These are phyloP conservation scores for Rhagophthalmus giganteus DNA, from an alignment of 2,888 invertebrate species.

Conservation along the genomic window DNA sequence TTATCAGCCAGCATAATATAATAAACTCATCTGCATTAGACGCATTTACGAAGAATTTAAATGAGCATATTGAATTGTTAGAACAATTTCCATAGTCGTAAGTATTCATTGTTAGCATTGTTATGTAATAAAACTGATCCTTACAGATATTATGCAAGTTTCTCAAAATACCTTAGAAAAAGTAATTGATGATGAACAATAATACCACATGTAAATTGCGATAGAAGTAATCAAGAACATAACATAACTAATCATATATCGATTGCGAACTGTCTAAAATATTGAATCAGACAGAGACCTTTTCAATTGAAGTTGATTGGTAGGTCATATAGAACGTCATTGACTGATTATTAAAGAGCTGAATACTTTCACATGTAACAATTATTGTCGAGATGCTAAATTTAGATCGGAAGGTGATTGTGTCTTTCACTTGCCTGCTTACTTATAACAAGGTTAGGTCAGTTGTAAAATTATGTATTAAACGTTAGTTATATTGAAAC, in stretches of 20 bases:
- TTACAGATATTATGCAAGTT: too few relatives aligned
- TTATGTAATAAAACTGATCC: too few relatives aligned
- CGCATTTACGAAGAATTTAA: too few relatives aligned
- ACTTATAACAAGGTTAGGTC: background rate
- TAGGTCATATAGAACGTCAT: constrained; percentile 22
- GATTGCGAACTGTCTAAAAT: constrained; percentile 15
- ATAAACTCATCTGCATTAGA: too few relatives aligned
- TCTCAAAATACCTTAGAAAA: background rate
- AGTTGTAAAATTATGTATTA: too few relatives aligned
- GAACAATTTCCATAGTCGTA: too few relatives aligned
- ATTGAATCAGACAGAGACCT: constrained; percentile 21
- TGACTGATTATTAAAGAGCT: constrained; percentile 21
- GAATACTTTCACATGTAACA: constrained; percentile 23
- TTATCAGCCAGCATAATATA: too few relatives aligned
- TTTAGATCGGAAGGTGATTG: constrained; percentile 23
- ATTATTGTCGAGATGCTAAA: constrained; percentile 15
- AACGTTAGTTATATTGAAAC: too few relatives aligned
- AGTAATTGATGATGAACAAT: background rate
- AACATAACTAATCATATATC: constrained; percentile 6
- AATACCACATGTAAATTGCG: background rate
- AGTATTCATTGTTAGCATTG: too few relatives aligned
- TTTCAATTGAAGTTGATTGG: constrained; percentile 21
- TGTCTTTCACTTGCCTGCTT: constrained; percentile 6
- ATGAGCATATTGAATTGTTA: too few relatives aligned
- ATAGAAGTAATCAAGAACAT: constrained; percentile 9